Percentiles rank a stretch among this genome's conserved stretches.
Conservation (phyloP, 2,113 vertebrate species). For the Dipodomys stephensi region DNA sequence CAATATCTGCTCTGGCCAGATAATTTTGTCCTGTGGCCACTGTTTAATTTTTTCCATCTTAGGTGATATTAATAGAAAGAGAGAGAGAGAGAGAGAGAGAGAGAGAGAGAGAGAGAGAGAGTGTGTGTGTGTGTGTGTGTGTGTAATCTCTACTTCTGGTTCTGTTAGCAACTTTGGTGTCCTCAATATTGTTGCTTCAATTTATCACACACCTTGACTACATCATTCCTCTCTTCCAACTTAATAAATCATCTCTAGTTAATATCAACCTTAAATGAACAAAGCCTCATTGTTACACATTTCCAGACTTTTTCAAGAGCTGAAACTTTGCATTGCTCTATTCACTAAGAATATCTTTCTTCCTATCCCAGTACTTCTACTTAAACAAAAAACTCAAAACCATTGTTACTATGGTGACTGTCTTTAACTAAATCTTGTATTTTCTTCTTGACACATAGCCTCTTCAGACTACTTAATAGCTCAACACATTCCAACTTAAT, state of each 20-base stretch:
- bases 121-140: not conserved
- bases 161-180: not conserved
- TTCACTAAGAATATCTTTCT: not conserved
- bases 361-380: not conserved
- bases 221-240: slow-evolving; percentile 23
- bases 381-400: not conserved
- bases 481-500: not conserved
- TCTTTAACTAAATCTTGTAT: not conserved
- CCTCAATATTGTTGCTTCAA: slow-evolving; percentile 24
- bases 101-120: too few relatives aligned
- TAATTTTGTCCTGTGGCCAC: not conserved
- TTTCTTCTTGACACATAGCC: not conserved
- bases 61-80: slow-evolving; percentile 10
- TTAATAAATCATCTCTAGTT: slow-evolving; percentile 27
- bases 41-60: not conserved
- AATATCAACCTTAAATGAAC: not conserved
- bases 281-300: not conserved
- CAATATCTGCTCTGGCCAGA: not conserved
- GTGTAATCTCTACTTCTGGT: not conserved
- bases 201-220: not conserved
- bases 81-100: too few relatives aligned
- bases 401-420: too few relatives aligned
- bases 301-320: slow-evolving; percentile 23
- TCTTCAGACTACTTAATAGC: slow-evolving; percentile 40
- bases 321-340: not conserved